phyloP scores from a whole-genome alignment of 2,797 vertebrate species.

The Diplodus sargus region DNA sequence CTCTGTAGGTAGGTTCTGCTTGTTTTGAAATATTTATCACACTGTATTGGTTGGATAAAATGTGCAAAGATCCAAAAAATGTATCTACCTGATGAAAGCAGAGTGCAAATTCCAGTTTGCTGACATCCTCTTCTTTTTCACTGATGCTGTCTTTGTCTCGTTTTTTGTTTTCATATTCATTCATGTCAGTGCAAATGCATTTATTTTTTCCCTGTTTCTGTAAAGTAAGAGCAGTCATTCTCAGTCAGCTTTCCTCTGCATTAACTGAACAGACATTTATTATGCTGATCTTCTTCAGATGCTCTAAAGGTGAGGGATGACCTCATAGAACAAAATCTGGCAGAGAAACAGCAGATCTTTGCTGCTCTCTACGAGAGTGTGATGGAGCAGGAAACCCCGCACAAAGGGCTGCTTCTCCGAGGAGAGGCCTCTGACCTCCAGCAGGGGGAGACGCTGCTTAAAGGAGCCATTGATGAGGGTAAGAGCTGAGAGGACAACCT shows the following conservation, averaged over 20 bases:
- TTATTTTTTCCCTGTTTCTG: not conserved
- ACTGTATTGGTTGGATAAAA: not conserved
- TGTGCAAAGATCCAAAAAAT: not conserved
- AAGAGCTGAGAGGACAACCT: conserved; percentile 15
- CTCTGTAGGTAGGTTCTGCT: not conserved
- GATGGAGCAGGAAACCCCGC: conserved; percentile 77
- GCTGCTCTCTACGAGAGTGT: conserved; percentile 81
- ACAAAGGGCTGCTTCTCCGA: conserved; percentile 79
- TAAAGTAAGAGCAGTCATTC: not conserved
- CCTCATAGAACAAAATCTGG: conserved; percentile 84
- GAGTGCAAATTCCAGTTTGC: no score
- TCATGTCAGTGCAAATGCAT: not conserved
- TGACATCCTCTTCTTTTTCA: not conserved
- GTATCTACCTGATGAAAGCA: no score
- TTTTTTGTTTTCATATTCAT: no score
- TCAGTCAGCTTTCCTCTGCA: not conserved
- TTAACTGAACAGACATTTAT: not conserved
- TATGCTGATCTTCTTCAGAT: conserved; percentile 67
- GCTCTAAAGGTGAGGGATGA: conserved; percentile 84
- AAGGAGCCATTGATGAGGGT: conserved; percentile 89
- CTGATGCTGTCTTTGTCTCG: not conserved
- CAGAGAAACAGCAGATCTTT: conserved; percentile 90
- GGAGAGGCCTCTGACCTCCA: conserved; percentile 84
- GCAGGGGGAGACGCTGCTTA: conserved; percentile 87
- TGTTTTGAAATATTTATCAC: not conserved